These are phyloP conservation scores for Bombus difficillimus DNA, from an alignment of 1,140 invertebrate species.

Conservation along the genomic window DNA sequence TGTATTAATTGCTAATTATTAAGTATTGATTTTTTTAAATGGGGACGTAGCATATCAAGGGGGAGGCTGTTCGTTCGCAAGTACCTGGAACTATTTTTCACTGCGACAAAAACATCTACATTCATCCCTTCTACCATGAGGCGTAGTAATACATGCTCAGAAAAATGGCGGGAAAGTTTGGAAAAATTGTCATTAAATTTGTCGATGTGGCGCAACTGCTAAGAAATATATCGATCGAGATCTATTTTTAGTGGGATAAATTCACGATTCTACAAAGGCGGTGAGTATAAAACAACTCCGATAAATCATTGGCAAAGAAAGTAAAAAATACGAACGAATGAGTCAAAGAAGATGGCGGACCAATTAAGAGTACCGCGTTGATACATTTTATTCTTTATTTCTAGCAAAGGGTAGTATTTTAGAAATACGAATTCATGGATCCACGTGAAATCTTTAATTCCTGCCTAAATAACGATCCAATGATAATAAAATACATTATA, in stretches of 20 bases:
- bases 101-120: slow-evolving; percentile 62
- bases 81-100: slow-evolving; percentile 71
- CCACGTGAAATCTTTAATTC: slow-evolving; percentile 9
- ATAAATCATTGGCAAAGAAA: background rate
- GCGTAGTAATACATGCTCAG: slow-evolving; percentile 46
- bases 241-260: background rate
- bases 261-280: background rate
- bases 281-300: too few relatives aligned
- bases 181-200: slow-evolving; percentile 31
- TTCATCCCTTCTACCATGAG: slow-evolving; percentile 16
- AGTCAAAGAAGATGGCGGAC: slow-evolving; percentile 73
- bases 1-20: slow-evolving; percentile 82
- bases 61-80: slow-evolving; percentile 67
- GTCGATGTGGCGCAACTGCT: background rate
- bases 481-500: background rate
- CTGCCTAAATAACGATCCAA: background rate
- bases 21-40: slow-evolving; percentile 82
- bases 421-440: slow-evolving; percentile 25
- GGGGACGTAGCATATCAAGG: slow-evolving; percentile 71
- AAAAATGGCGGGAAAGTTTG: slow-evolving; percentile 62
- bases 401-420: slow-evolving; percentile 26
- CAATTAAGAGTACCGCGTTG: slow-evolving; percentile 73
- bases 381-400: slow-evolving; percentile 72
- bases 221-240: slow-evolving; percentile 10
- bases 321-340: slow-evolving; percentile 34